Percentiles rank a stretch among this genome's conserved stretches.
These are phyloP conservation scores for Euproctis similis DNA, from an alignment of 2,888 invertebrate species.

Conservation along the genomic window DNA sequence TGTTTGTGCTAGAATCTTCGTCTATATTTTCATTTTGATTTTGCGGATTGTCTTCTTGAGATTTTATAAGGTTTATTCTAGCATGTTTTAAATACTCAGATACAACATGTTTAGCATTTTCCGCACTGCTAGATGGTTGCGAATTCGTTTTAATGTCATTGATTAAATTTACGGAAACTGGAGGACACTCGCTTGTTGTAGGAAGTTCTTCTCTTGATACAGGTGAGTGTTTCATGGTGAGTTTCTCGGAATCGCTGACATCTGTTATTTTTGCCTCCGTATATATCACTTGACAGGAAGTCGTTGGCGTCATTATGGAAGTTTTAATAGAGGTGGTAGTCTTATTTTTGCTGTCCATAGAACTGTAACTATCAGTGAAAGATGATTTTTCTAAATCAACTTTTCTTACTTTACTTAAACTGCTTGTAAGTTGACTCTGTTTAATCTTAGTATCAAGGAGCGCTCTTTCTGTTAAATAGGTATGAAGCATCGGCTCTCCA, in stretches of 20 bases:
- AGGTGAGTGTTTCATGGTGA: slow-evolving; percentile 17
- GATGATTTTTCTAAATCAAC: slow-evolving; percentile 47
- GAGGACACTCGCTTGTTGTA: slow-evolving; percentile 24
- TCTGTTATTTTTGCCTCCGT: slow-evolving; percentile 28
- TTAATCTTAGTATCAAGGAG: slow-evolving; percentile 82
- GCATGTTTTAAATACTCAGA: slow-evolving; percentile 80
- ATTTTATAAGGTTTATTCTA: slow-evolving; percentile 58
- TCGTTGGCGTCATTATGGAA: slow-evolving; percentile 22
- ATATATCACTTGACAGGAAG: slow-evolving; percentile 22
- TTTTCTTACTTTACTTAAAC: slow-evolving; percentile 52
- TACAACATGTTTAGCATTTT: slow-evolving; percentile 79
- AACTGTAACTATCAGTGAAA: slow-evolving; percentile 35
- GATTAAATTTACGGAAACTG: slow-evolving; percentile 16
- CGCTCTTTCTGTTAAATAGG: slow-evolving; percentile 83
- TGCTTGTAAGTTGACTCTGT: slow-evolving; percentile 75
- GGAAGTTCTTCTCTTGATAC: slow-evolving; percentile 34
- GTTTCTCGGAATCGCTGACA: slow-evolving; percentile 26
- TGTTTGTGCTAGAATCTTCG: slow-evolving; percentile 40
- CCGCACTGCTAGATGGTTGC: slow-evolving; percentile 47
- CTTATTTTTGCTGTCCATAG: slow-evolving; percentile 28
- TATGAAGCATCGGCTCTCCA: slow-evolving; percentile 81
- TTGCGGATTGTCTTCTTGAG: slow-evolving; percentile 47
- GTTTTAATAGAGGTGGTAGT: slow-evolving; percentile 22
- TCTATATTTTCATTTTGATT: slow-evolving; percentile 43
- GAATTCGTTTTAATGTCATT: slow-evolving; percentile 39